Evolutionary conservation across 2,797 vertebrate genomes (phyloP), one percentile per base, ranked within the genome.

Genomic region (Karalla daura): DNA sequence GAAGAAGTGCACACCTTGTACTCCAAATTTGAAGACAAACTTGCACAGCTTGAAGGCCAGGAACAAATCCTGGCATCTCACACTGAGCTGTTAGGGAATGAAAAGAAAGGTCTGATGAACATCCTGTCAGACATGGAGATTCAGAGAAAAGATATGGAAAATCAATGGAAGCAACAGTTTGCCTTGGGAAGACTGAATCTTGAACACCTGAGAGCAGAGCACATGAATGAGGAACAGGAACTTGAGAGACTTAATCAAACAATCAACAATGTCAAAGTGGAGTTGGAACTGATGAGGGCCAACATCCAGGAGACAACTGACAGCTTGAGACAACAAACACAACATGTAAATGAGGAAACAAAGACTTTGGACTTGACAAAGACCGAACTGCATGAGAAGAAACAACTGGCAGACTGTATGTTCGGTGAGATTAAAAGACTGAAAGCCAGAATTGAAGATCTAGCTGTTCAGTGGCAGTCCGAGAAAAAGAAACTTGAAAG

Each of bases 101-200:
- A 49, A 54, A 55, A 20, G n/a, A 33, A 63, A 28, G 6, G 25
- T 3, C 12, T 70, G 37, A 25, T n/a, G 1, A 25, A 2, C 17
- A 27, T 64, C 27, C 46, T 58, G 36, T 68, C 60, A 50, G 80
- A 80, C 25, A 62, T 83, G 33, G 54, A n/a, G 6, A 21, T 11
- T 1, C 62, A 78, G 18, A 78, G 37, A 45, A 59, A 75, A 45
- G 67, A 76, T 4, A n/a, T n/a, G n/a, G n/a, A 55, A 39, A 39
- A 39, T 17, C 36, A 39, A 3, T 39, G 15, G 28, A 44, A 32
- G 6, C 25, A 20, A 39, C 7, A 15, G 8, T 11, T 56, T 35
- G 5, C 7, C 2, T 9, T 21, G 6, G 58, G 60, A 28, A 54
- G 52, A 28, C 18, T 27, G 52, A 9, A 74, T 44, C 5, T 62